phyloP scores from a whole-genome alignment of 2,888 invertebrate genomes.

The Dione vanillae region DNA sequence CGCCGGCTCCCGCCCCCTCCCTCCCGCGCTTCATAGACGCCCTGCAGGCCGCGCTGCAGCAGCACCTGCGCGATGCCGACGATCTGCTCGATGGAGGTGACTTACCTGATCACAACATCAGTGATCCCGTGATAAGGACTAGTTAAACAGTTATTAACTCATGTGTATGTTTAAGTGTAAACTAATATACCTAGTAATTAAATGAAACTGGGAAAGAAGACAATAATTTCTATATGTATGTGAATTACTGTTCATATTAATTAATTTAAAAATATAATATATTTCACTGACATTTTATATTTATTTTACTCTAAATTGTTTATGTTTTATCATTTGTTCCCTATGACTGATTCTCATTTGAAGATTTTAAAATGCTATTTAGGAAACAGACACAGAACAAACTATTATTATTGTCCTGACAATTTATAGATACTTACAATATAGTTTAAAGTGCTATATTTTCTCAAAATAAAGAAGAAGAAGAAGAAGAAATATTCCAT shows the following conservation, averaged over 20 bases:
- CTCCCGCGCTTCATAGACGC: conserved; percentile 56
- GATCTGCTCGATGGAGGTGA: conserved; percentile 50
- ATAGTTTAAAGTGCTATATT: too few species aligned
- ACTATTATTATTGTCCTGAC: too few species aligned
- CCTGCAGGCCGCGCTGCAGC: conserved; percentile 56
- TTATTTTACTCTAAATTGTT: too few species aligned
- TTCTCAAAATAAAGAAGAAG: too few species aligned
- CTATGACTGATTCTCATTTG: too few species aligned
- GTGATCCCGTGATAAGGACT: not conserved
- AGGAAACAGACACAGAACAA: too few species aligned
- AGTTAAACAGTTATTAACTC: not conserved
- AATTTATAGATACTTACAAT: too few species aligned
- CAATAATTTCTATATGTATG: not conserved
- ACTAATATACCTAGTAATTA: not conserved
- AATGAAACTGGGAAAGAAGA: not conserved
- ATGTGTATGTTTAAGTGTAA: not conserved
- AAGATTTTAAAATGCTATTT: too few species aligned
- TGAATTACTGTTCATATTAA: not conserved
- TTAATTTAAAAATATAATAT: not conserved
- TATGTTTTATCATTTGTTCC: too few species aligned
- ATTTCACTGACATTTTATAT: not conserved
- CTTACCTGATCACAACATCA: not conserved
- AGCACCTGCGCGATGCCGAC: conserved; percentile 58
- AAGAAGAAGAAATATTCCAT: too few species aligned
- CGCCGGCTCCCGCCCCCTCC: conserved; percentile 47